phyloP scores from a whole-genome alignment of 2,888 invertebrate genomes.

The Tetrapedia diversipes region DNA sequence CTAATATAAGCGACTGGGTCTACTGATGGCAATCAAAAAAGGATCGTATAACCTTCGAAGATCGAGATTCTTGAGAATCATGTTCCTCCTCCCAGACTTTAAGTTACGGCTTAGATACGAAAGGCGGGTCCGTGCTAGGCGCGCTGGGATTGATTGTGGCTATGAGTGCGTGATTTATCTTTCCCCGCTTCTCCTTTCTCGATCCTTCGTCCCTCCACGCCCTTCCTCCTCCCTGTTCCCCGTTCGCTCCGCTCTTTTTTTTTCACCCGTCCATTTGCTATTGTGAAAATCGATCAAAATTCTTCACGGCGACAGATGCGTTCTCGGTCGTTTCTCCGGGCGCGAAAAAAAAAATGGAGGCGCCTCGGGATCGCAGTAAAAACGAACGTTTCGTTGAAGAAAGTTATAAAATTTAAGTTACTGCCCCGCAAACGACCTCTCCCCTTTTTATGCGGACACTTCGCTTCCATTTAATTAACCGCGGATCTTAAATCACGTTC shows the following conservation, averaged over 20 bases:
- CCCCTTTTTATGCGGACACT: slow-evolving; percentile 63
- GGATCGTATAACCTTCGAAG: slow-evolving; percentile 68
- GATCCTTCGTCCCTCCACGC: background rate
- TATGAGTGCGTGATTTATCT: slow-evolving; percentile 62
- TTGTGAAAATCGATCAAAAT: slow-evolving; percentile 16
- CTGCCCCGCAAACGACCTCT: slow-evolving; percentile 28
- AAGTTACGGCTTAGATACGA: slow-evolving; percentile 67
- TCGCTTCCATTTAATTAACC: slow-evolving; percentile 76
- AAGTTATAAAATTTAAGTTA: slow-evolving; percentile 52
- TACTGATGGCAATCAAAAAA: slow-evolving; percentile 72
- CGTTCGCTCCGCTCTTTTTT: background rate
- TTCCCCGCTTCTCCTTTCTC: slow-evolving; percentile 39
- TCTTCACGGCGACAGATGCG: slow-evolving; percentile 22
- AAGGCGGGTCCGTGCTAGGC: slow-evolving; percentile 49
- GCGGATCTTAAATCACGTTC: slow-evolving; percentile 73
- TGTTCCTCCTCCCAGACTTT: slow-evolving; percentile 61
- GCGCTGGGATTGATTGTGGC: slow-evolving; percentile 59
- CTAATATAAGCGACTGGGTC: slow-evolving; percentile 44
- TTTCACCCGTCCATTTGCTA: slow-evolving; percentile 4
- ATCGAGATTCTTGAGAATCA: slow-evolving; percentile 47
- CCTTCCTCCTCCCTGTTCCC: background rate
- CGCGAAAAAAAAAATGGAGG: background rate
- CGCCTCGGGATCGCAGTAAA: slow-evolving; percentile 2
- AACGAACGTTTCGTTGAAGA: slow-evolving; percentile 47
- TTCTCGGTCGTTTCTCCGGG: background rate